These are phyloP conservation scores for Phocides pigmalion DNA, from an alignment of 1,140 invertebrate species.

Conservation along the genomic window DNA sequence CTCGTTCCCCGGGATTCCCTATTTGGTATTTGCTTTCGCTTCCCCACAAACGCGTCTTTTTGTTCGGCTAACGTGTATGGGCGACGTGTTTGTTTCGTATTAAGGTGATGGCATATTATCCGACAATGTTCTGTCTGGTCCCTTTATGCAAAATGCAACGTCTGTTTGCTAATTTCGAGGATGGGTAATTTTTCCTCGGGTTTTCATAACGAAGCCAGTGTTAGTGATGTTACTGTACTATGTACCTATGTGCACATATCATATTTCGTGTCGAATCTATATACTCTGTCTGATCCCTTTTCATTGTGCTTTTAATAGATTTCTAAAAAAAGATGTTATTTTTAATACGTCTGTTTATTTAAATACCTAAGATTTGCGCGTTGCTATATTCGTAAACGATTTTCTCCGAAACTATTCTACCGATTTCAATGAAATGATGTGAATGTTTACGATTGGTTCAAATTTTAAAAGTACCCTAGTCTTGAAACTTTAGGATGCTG, in stretches of 20 bases:
- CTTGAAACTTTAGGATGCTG: no score
- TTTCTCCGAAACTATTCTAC: no score
- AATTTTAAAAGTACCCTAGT: no score
- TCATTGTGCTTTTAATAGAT: no score
- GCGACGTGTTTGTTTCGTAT: slow-evolving; percentile 22
- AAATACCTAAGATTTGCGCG: no score
- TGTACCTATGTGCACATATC: no score
- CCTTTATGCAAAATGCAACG: slow-evolving; percentile 35
- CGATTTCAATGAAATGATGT: no score
- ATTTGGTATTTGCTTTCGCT: slow-evolving; percentile 33
- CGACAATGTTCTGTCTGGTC: slow-evolving; percentile 30
- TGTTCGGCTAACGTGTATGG: slow-evolving; percentile 24
- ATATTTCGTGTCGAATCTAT: no score
- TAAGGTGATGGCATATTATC: slow-evolving; percentile 31
- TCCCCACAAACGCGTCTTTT: slow-evolving; percentile 29
- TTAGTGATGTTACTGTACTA: not conserved
- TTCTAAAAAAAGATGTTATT: no score
- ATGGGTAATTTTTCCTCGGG: slow-evolving; percentile 31
- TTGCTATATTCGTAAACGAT: no score
- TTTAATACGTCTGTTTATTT: no score
- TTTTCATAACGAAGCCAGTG: slow-evolving; percentile 23
- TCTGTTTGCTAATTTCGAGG: slow-evolving; percentile 34
- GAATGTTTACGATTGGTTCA: no score
- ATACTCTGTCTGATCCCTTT: not conserved
- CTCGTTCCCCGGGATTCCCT: slow-evolving; percentile 27